A percentile compares a stretch with the other conserved stretches of the same genome.
phyloP scores from a whole-genome alignment of 1,140 invertebrate species.

The Cepaea nemoralis region DNA sequence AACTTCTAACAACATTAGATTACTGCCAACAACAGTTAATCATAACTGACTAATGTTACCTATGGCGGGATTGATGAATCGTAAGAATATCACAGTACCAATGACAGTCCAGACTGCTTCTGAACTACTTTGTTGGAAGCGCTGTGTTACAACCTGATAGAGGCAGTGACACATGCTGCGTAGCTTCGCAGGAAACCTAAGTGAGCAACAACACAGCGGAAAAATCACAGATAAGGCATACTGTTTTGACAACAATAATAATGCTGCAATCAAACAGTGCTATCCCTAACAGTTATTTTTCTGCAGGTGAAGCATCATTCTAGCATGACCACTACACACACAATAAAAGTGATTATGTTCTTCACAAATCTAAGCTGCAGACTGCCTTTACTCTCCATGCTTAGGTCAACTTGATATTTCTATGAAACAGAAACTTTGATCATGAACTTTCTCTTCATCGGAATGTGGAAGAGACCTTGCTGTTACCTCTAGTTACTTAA shows the following conservation, averaged over 20 bases:
- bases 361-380: no score
- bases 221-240: conserved; percentile 32
- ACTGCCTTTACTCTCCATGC: no score
- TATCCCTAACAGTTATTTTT: no score
- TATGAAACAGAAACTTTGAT: no score
- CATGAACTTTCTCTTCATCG: no score
- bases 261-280: no score
- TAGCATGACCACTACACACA: no score
- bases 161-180: conserved; percentile 98
- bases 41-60: conserved; percentile 73
- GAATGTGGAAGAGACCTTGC: no score
- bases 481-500: no score
- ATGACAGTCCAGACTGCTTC: conserved; percentile 71
- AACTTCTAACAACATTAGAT: neutral
- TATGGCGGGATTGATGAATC: conserved; percentile 98
- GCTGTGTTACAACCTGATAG: conserved; percentile 83
- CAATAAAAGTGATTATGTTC: no score
- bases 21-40: neutral
- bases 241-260: neutral
- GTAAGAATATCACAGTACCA: conserved; percentile 96
- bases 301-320: no score
- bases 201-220: conserved; percentile 27
- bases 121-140: conserved; percentile 82
- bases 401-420: no score
- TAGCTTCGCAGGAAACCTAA: conserved; percentile 89